Percentiles rank a stretch among this genome's conserved stretches.
These are phyloP conservation scores for Eurytoma adleriae DNA, from an alignment of 2,888 invertebrate genomes.

Conservation along the genomic window DNA sequence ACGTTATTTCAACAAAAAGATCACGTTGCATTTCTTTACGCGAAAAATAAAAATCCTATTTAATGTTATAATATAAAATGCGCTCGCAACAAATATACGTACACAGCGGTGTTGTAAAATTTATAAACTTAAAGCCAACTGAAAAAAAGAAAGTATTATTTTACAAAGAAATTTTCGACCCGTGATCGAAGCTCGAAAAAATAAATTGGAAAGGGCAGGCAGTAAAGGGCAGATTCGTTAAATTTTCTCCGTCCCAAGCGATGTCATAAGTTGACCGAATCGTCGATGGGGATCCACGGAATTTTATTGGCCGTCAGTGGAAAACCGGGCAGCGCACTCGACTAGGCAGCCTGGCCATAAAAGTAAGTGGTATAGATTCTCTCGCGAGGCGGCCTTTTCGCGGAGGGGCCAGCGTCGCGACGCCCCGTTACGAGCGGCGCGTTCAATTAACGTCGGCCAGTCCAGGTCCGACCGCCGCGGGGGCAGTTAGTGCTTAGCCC, in stretches of 20 bases:
- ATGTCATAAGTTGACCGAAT: constrained; percentile 54
- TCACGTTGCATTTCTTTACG: too few relatives aligned
- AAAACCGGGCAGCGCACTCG: constrained; percentile 63
- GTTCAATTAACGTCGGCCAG: constrained; percentile 75
- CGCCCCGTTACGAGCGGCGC: constrained; percentile 73
- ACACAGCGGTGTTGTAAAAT: too few relatives aligned
- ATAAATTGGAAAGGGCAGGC: not conserved
- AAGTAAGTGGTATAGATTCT: constrained; percentile 76
- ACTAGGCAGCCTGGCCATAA: constrained; percentile 72
- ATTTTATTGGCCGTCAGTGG: constrained; percentile 67
- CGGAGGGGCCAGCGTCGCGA: constrained; percentile 55
- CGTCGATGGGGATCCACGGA: constrained; percentile 48
- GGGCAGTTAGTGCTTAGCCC: constrained; percentile 72
- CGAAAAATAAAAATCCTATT: too few relatives aligned
- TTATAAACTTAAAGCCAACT: too few relatives aligned
- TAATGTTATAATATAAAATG: too few relatives aligned
- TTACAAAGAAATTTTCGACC: not conserved
- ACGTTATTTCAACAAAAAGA: too few relatives aligned
- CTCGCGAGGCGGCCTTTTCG: constrained; percentile 45
- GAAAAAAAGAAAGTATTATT: too few relatives aligned
- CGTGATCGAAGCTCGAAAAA: not conserved
- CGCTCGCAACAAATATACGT: too few relatives aligned
- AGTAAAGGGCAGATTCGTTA: constrained; percentile 43
- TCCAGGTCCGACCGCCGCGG: constrained; percentile 64
- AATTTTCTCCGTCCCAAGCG: constrained; percentile 27